Evolutionary conservation across 23 tunicate genomes (phyloP).

Genomic region (Trididemnum clinides): DNA sequence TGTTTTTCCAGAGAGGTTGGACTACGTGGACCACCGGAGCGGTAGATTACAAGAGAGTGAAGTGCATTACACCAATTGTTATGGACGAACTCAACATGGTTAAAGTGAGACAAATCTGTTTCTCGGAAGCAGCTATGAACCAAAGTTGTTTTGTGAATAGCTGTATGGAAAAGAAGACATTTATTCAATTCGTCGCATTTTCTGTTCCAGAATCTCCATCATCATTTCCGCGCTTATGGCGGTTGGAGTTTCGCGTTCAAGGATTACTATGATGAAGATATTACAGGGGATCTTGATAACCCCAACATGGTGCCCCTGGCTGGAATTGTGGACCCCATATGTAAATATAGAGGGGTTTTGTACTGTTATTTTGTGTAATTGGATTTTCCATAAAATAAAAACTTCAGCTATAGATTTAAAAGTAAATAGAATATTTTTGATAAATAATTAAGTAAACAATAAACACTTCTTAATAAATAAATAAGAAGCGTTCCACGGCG

Average conservation of each 20-base stretch:
- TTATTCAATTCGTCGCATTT: too few relatives aligned
- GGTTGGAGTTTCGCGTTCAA: constrained; percentile 96
- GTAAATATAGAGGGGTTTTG: too few relatives aligned
- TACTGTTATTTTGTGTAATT: too few relatives aligned
- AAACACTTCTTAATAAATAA: too few relatives aligned
- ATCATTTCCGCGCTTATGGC: constrained; percentile 94
- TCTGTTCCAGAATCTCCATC: constrained; percentile 77
- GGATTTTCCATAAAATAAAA: too few relatives aligned
- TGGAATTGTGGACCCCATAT: constrained; percentile 80
- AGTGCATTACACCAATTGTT: constrained; percentile 89
- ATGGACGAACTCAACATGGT: constrained; percentile 94
- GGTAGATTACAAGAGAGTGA: constrained; percentile 84
- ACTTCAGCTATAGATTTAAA: too few relatives aligned
- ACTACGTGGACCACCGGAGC: constrained; percentile 96
- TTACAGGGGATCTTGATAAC: constrained; percentile 85
- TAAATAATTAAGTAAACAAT: too few relatives aligned
- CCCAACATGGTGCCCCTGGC: constrained; percentile 79
- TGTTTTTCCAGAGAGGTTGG: constrained; percentile 97
- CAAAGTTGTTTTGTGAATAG: too few relatives aligned
- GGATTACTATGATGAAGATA: constrained; percentile 86
- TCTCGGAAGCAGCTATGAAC: too few relatives aligned
- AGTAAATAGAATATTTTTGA: too few relatives aligned
- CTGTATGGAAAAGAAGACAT: too few relatives aligned
- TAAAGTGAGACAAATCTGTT: constrained; percentile 37
- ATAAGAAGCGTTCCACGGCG: too few relatives aligned